Evolutionary conservation across 2,888 invertebrate species (phyloP).

Genomic region (Leptopterna dolabrata): DNA sequence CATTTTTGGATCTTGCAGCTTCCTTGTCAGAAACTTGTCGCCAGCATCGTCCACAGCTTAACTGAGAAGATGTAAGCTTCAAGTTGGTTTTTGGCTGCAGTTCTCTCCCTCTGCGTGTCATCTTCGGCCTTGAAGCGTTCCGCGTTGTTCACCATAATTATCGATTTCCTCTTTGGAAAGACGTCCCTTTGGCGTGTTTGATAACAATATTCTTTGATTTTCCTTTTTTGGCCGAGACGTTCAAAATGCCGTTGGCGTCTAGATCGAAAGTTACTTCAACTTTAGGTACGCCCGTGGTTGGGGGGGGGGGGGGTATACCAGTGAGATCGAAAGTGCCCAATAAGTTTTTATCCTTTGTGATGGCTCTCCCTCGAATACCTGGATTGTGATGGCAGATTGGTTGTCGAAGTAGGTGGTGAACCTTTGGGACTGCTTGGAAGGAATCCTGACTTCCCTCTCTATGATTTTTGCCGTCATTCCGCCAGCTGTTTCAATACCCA

Average conservation of each 20-base stretch:
- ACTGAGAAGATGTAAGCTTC: conserved; percentile 67
- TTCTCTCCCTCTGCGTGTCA: conserved; percentile 66
- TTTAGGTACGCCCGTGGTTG: conserved; percentile 82
- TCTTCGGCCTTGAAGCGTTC: conserved; percentile 67
- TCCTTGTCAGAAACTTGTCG: conserved; percentile 67
- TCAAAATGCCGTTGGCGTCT: conserved; percentile 90
- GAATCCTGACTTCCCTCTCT: conserved; percentile 70
- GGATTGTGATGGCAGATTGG: conserved; percentile 89
- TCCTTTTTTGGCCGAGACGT: conserved; percentile 75
- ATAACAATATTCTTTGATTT: conserved; percentile 82
- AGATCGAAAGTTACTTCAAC: too few relatives aligned
- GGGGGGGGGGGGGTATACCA: conserved; percentile 87
- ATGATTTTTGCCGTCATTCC: conserved; percentile 78
- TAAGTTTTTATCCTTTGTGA: conserved; percentile 94
- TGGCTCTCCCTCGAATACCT: conserved; percentile 84
- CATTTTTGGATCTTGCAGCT: conserved; percentile 64
- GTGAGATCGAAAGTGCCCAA: too few relatives aligned
- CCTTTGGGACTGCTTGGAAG: conserved; percentile 72
- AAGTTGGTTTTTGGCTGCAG: conserved; percentile 68
- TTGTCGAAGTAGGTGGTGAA: conserved; percentile 94
- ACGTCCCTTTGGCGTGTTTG: conserved; percentile 83
- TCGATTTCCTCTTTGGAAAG: conserved; percentile 86
- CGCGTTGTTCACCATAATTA: conserved; percentile 79
- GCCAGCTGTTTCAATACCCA: conserved; percentile 82
- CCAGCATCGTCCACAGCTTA: conserved; percentile 66